phyloP scores from a whole-genome alignment of 2,888 invertebrate genomes.

The Torymus tubicola region DNA sequence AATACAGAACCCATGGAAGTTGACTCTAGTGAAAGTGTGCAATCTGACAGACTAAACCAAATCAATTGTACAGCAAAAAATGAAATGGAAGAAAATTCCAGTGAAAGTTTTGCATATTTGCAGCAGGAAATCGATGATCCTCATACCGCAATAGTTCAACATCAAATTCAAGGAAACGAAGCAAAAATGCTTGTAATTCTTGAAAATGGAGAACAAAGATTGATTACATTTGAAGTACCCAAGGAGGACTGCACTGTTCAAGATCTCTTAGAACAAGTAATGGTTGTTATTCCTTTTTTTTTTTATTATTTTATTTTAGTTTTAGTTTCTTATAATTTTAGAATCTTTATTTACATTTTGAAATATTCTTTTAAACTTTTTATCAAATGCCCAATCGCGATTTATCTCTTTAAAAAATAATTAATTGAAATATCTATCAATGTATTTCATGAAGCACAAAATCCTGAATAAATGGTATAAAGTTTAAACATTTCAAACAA shows the following conservation, averaged over 20 bases:
- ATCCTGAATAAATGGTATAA: too few relatives aligned
- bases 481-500: too few relatives aligned
- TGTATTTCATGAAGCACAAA: too few relatives aligned
- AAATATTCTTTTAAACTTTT: too few relatives aligned
- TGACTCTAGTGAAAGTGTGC: constrained; percentile 57
- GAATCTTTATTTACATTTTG: too few relatives aligned
- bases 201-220: constrained; percentile 87
- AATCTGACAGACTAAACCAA: constrained; percentile 58
- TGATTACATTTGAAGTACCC: constrained; percentile 89
- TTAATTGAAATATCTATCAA: too few relatives aligned
- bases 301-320: constrained; percentile 2
- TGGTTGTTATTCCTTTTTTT: neutral
- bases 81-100: constrained; percentile 63
- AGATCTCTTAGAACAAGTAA: constrained; percentile 87
- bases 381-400: too few relatives aligned
- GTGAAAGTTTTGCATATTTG: constrained; percentile 68
- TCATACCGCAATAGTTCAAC: constrained; percentile 69
- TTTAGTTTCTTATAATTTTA: constrained; percentile 3
- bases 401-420: too few relatives aligned
- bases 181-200: constrained; percentile 89
- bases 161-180: constrained; percentile 77
- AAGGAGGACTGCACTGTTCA: constrained; percentile 89
- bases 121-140: constrained; percentile 72
- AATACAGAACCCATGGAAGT: constrained; percentile 58
- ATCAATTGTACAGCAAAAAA: constrained; percentile 58